Evolutionary conservation across 2,888 invertebrate genomes (phyloP), one percentile per base, ranked within the genome.

Genomic region (Leptinotarsa rubiginosa): DNA sequence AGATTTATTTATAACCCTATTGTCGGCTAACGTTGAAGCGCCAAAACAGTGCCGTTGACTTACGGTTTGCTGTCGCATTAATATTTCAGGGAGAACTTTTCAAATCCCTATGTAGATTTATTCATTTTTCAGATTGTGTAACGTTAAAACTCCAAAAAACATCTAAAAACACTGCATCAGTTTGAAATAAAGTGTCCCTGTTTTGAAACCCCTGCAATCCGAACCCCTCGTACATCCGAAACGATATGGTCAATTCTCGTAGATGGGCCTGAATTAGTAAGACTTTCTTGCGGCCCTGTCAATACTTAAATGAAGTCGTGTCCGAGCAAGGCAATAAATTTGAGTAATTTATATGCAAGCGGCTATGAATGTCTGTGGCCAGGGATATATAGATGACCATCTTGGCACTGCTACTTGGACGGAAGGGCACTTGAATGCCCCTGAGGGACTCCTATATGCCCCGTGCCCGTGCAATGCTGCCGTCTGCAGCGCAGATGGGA

Each of bases 301-400:
- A 62, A 62, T 62, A 62, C 62, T 62, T 62, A n/a, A 62, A 62
- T 62, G 62, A 62, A 41, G n/a, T 41, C 62, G 62, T 16, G 62
- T n/a, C 62, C 62, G 62, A 62, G 62, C 62, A 10, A 31, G 62
- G 62, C 62, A 25, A 62, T 62, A 62, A 62, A n/a, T 62, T 62
- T 41, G 62, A 62, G 62, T 62, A 62, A 62, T 62, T 62, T 62
- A 62, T 62, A 62, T 62, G 62, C 62, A 62, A 62, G 62, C 62
- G 62, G 62, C 62, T 31, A 62, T 62, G 62, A 62, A 62, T 62
- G 62, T 62, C 62, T 62, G 22, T 56, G 56, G 56, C 50, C 50
- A 50, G 31, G 31, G 75, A 85, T 84, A 83, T 83, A 86, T 72
- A 77, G 81, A 82, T 84, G 85, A 84, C 82, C 82, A 79, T 82